Evolutionary conservation across 37 sponge, comb jelly and placozoan genomes (phyloP).

Genomic region (Aplysina aerophoba): DNA sequence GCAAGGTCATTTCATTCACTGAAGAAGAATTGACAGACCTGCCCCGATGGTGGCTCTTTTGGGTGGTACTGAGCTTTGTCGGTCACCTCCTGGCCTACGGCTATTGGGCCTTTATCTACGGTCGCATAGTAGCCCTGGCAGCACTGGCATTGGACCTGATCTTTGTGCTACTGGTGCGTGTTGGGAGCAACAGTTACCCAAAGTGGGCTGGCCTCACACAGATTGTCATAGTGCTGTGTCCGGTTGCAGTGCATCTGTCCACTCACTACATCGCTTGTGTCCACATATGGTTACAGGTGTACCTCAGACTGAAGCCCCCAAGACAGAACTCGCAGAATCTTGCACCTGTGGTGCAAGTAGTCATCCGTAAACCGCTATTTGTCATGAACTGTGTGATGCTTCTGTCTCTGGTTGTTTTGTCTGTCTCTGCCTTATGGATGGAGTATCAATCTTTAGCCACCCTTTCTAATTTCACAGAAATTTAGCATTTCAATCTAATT

Average conservation of each 20-base stretch:
- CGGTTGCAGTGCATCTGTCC: background rate
- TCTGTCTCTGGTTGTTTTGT: background rate
- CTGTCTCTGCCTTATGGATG: background rate
- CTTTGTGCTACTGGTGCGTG: background rate
- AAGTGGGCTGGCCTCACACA: slow-evolving; percentile 14
- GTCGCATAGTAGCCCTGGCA: background rate
- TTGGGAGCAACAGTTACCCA: background rate
- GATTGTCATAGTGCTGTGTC: background rate
- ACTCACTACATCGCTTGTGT: background rate
- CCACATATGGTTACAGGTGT: background rate
- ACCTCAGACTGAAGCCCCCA: background rate
- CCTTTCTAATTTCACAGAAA: background rate
- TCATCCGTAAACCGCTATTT: background rate
- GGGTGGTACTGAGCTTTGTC: background rate
- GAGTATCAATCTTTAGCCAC: background rate
- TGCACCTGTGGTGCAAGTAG: background rate
- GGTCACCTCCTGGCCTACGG: background rate
- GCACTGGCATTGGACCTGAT: background rate
- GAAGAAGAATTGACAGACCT: background rate
- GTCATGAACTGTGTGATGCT: background rate
- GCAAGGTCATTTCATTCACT: background rate
- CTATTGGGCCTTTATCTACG: background rate
- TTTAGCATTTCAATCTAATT: background rate
- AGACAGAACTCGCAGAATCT: background rate
- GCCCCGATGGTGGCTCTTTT: slow-evolving; percentile 4